Conservation (phyloP, 2,797 vertebrate species). For the Glossophaga mutica region DNA sequence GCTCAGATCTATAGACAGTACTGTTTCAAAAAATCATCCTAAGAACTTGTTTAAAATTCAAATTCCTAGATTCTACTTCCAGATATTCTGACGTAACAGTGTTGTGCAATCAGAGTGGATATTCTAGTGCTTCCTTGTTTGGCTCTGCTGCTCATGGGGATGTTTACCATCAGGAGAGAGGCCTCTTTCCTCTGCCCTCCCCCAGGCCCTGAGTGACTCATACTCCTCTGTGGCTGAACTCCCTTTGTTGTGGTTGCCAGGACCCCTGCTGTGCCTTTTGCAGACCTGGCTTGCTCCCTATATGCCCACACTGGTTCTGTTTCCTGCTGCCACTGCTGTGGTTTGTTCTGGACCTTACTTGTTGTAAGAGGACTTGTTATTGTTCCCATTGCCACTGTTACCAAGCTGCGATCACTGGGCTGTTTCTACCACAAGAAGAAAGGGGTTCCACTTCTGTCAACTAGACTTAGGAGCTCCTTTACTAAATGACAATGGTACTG, state of each 20-base stretch:
- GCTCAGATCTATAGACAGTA: not conserved
- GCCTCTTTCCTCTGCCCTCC: not conserved
- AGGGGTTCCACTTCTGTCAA: not conserved
- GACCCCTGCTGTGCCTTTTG: not conserved
- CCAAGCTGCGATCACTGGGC: not conserved
- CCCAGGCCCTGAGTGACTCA: constrained; percentile 45
- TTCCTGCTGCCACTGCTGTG: not conserved
- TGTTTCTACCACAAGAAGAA: not conserved
- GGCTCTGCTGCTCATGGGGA: not conserved
- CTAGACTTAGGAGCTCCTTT: not conserved
- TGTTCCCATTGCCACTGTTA: not conserved
- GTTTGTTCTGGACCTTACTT: not conserved
- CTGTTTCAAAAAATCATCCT: not conserved
- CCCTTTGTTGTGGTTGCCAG: constrained; percentile 14
- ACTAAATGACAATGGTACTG: not conserved
- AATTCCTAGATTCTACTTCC: not conserved
- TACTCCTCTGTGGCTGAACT: not conserved
- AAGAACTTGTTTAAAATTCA: constrained; percentile 13
- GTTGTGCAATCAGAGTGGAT: not conserved
- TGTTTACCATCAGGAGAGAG: constrained; percentile 54
- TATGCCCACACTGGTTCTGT: not conserved
- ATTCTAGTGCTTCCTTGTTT: constrained; percentile 40
- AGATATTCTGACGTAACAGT: not conserved
- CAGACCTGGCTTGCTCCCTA: not conserved
- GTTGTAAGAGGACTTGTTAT: not conserved